Conservation (phyloP, 2,888 invertebrate species). For the Erebia aethiops region DNA sequence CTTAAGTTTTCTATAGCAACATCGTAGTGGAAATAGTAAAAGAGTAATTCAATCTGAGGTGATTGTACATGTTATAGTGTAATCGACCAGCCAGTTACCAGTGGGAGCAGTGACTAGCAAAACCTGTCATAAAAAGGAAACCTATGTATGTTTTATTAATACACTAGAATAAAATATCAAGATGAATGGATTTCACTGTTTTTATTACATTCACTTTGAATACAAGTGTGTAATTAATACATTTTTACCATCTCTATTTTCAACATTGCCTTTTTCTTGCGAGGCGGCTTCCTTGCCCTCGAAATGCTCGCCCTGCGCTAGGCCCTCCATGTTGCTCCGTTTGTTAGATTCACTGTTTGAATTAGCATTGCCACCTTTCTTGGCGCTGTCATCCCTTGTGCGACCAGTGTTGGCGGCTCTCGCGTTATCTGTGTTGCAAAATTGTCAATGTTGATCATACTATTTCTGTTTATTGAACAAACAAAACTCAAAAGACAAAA, state of each 20-base stretch:
- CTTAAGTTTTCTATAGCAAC: too few species aligned
- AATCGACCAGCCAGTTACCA: too few species aligned
- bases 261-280: constrained; percentile 64
- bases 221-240: background rate
- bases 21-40: too few species aligned
- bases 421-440: constrained; percentile 67
- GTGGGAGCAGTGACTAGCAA: too few species aligned
- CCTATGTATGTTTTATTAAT: background rate
- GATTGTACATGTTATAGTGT: too few species aligned
- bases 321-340: constrained; percentile 74
- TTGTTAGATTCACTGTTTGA: constrained; percentile 63
- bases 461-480: too few species aligned
- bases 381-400: constrained; percentile 76
- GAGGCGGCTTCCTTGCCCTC: constrained; percentile 68
- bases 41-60: too few species aligned
- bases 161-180: background rate
- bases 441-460: constrained; percentile 1
- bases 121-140: too few species aligned
- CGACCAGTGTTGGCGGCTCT: constrained; percentile 67
- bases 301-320: constrained; percentile 74
- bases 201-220: background rate
- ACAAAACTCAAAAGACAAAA: too few species aligned
- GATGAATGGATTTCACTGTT: background rate
- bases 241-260: constrained; percentile 63
- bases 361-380: constrained; percentile 74